A percentile compares a stretch with the other conserved stretches of the same genome.
Evolutionary conservation across 1,140 invertebrate genomes (phyloP).

Genomic region (Ylistrum balloti): DNA sequence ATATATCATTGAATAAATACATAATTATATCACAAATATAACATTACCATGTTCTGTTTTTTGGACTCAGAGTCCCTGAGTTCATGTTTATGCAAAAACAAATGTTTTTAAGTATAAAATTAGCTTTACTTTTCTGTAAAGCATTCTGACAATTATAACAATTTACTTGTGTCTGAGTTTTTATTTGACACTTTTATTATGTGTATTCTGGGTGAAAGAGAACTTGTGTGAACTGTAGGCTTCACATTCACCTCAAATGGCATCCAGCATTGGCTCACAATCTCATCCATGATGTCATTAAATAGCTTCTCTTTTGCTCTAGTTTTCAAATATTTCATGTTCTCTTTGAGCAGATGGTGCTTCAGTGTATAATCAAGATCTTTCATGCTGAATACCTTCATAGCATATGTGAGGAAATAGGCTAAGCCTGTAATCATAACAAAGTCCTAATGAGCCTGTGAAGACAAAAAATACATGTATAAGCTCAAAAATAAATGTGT

Average conservation of each 20-base stretch:
- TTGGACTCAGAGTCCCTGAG: not conserved
- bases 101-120: not conserved
- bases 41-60: not conserved
- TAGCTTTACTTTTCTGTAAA: not conserved
- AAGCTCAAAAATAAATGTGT: too few relatives aligned
- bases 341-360: constrained; percentile 43
- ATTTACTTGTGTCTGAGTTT: not conserved
- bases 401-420: constrained; percentile 28
- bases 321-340: constrained; percentile 41
- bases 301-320: constrained; percentile 44
- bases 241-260: constrained; percentile 19
- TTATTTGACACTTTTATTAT: not conserved
- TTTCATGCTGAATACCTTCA: constrained; percentile 50
- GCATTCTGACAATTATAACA: not conserved
- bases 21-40: too few relatives aligned
- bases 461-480: not conserved
- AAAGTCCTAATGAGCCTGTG: constrained; percentile 53
- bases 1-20: too few relatives aligned
- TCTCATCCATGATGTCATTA: constrained; percentile 46
- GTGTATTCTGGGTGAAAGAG: too few relatives aligned
- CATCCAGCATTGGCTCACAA: not conserved
- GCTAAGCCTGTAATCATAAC: constrained; percentile 24
- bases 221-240: too few relatives aligned
- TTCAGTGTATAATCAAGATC: constrained; percentile 3
- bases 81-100: constrained; percentile 11